These are phyloP conservation scores for Hiodon alosoides DNA, from an alignment of 2,113 vertebrate genomes.

Conservation along the genomic window DNA sequence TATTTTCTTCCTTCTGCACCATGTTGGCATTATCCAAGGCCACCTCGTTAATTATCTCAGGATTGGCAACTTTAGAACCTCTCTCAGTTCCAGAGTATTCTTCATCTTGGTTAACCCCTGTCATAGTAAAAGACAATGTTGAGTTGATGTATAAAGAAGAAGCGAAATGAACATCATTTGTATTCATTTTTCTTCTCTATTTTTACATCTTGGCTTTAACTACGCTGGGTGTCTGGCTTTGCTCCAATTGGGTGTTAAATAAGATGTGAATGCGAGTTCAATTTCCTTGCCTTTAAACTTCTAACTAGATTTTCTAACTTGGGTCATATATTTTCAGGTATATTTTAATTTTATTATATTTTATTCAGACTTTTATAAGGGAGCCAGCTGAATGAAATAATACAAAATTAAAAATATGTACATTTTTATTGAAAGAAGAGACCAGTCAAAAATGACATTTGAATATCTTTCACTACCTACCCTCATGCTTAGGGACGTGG, in stretches of 20 bases:
- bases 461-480: slow-evolving; percentile 21
- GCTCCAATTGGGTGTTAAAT: too few species aligned
- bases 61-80: slow-evolving; percentile 24
- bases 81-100: slow-evolving; percentile 20
- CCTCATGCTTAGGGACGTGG: slow-evolving; percentile 25
- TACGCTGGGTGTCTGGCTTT: neutral
- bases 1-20: slow-evolving; percentile 9
- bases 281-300: too few species aligned
- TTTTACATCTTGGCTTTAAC: slow-evolving; percentile 3
- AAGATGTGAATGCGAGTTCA: too few species aligned
- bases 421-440: neutral
- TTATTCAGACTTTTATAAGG: too few species aligned
- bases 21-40: neutral
- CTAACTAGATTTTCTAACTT: too few species aligned
- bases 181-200: neutral
- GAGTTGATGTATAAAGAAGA: slow-evolving; percentile 10
- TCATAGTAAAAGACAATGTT: slow-evolving; percentile 6
- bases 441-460: neutral
- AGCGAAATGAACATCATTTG: neutral
- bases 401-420: too few species aligned
- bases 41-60: slow-evolving; percentile 13
- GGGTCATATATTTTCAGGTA: too few species aligned
- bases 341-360: too few species aligned
- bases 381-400: too few species aligned
- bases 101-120: slow-evolving; percentile 25